Evolutionary conservation across 1,140 invertebrate species (phyloP).

Genomic region (Pantala flavescens): DNA sequence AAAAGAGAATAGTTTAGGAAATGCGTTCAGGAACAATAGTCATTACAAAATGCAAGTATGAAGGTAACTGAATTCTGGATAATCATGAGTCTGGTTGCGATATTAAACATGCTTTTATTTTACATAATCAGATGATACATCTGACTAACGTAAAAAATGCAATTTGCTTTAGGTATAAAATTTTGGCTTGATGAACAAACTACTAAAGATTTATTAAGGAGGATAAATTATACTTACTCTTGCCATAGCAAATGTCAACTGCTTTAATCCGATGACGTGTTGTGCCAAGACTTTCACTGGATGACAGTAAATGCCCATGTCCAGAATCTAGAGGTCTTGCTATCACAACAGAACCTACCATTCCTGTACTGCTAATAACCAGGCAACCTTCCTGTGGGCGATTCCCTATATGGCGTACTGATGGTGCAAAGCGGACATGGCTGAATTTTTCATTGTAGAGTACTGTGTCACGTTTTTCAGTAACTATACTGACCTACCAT

Average conservation of each 20-base stretch:
- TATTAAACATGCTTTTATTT: too few relatives aligned
- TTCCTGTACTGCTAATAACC: slow-evolving; percentile 71
- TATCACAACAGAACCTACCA: slow-evolving; percentile 59
- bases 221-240: slow-evolving; percentile 40
- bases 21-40: too few relatives aligned
- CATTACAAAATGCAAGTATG: too few relatives aligned
- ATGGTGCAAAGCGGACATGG: slow-evolving; percentile 61
- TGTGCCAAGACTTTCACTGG: slow-evolving; percentile 58
- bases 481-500: slow-evolving; percentile 42
- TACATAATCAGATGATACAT: too few relatives aligned
- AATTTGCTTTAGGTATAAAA: too few relatives aligned
- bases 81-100: too few relatives aligned
- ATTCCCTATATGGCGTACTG: slow-evolving; percentile 76
- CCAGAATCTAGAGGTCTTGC: slow-evolving; percentile 36
- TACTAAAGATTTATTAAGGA: not conserved
- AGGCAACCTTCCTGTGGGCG: slow-evolving; percentile 69
- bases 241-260: slow-evolving; percentile 62
- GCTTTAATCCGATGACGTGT: slow-evolving; percentile 60
- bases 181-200: too few relatives aligned
- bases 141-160: too few relatives aligned
- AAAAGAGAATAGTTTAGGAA: too few relatives aligned
- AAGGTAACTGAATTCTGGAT: too few relatives aligned
- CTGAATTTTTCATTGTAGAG: slow-evolving; percentile 79
- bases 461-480: slow-evolving; percentile 69
- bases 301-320: slow-evolving; percentile 28